Evolutionary conservation across 2,888 invertebrate genomes (phyloP), one percentile per base, ranked within the genome.

Genomic region (Lochmaea capreae): DNA sequence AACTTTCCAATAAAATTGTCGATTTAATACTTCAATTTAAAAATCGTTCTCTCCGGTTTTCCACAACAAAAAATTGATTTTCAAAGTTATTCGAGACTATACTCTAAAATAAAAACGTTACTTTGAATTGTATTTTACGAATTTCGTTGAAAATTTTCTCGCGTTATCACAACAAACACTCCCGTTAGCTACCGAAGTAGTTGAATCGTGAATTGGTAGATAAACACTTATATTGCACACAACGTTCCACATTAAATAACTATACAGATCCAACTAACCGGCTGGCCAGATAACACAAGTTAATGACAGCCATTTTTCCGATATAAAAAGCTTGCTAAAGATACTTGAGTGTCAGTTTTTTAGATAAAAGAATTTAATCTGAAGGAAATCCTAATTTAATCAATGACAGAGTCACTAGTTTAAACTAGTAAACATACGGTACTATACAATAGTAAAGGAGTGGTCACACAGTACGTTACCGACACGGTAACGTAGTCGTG

Each of bases 91-190:
- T 33, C 33, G 33, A 33, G 5, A 39, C 8, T 8, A 1, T 9
- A 9, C 33, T 39, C 6, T 33, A 33, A 33, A 33, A 33, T 33
- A 33, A 39, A 39, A 39, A 39, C 33, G 33, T 6, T 39, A 1
- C 1, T 9, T 52, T 52, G n/a, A n/a, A n/a, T n/a, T n/a, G n/a
- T 52, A n/a, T 52, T 52, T 16, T 16, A 16, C 14, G 52, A 18
- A 18, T 18, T 54, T 16, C 18, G 16, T 10, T 18, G 2, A 54
- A 54, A 9, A 18, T 54, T 18, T 54, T 18, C 54, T 10, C 16
- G 46, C 10, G n/a, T 54, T 11, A 54, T 14, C 59, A 8, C 33
- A 59, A 59, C 59, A 59, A 59, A 59, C 59, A 33, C 33, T 58
- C n/a, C 26, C 10, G 12, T 33, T 14, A 8, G 26, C 26, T 58